Percentiles rank a stretch among this genome's conserved stretches.
Evolutionary conservation across 1,140 invertebrate species (phyloP).

Genomic region (Lanistes nyassanus): DNA sequence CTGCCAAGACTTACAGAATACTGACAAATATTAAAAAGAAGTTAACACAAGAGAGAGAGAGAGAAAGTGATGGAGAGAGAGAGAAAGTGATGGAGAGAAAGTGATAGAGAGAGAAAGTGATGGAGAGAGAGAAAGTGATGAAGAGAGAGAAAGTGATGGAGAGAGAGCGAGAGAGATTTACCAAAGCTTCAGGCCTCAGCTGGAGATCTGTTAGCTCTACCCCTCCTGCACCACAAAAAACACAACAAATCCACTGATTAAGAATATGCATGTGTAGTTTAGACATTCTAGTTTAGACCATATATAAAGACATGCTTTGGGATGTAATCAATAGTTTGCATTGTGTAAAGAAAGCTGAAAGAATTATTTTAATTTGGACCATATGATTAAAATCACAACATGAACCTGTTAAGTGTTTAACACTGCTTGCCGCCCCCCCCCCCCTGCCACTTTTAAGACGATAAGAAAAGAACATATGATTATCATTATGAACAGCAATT

Average conservation of each 20-base stretch:
- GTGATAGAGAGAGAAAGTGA: not conserved
- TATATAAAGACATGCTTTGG: not conserved
- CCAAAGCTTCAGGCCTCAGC: constrained; percentile 83
- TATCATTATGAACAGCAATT: too few species aligned
- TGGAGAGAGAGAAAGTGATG: too few species aligned
- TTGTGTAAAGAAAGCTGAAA: too few species aligned
- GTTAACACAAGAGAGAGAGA: constrained; percentile 5
- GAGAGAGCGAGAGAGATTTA: constrained; percentile 66
- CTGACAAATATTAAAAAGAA: not conserved
- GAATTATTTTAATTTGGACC: too few species aligned
- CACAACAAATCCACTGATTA: too few species aligned
- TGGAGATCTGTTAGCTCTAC: constrained; percentile 81
- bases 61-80: constrained; percentile 15
- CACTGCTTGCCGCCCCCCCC: too few species aligned
- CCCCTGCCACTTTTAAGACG: too few species aligned
- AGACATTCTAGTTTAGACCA: not conserved
- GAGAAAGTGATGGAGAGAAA: not conserved
- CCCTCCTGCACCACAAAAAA: constrained; percentile 62
- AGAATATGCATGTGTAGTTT: too few species aligned
- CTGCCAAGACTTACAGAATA: too few species aligned
- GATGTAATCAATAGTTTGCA: not conserved
- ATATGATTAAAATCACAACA: too few species aligned
- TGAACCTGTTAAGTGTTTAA: too few species aligned
- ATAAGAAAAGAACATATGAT: too few species aligned
- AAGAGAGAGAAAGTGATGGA: not conserved